These are phyloP conservation scores for Barbus barbus DNA, from an alignment of 2,113 vertebrate genomes.

Conservation along the genomic window DNA sequence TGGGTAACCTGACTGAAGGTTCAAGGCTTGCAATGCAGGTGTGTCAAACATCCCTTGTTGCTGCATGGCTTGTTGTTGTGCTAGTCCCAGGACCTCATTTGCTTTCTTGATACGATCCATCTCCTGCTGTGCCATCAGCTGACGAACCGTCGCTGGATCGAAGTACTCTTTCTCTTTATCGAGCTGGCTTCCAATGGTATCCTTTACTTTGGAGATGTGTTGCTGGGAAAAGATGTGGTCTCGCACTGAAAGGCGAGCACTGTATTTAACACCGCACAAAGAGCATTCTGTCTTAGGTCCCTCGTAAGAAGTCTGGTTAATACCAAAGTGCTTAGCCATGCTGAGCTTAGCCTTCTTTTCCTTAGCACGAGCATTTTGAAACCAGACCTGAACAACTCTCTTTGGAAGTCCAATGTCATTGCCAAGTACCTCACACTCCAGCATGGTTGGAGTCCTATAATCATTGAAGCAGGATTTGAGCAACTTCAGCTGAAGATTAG, in stretches of 20 bases:
- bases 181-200: constrained; percentile 97
- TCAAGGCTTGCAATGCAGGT: constrained; percentile 91
- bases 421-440: constrained; percentile 98
- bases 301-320: constrained; percentile 98
- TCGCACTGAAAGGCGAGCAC: constrained; percentile 94
- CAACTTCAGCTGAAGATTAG: constrained; percentile 97
- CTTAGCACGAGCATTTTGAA: constrained; percentile 98
- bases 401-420: constrained; percentile 99
- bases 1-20: constrained; percentile 91
- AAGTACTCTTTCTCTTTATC: constrained; percentile 99
- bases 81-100: constrained; percentile 96
- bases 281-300: constrained; percentile 98
- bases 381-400: constrained; percentile 99
- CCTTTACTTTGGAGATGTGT: constrained; percentile 98
- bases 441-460: constrained; percentile 98
- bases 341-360: constrained; percentile 99
- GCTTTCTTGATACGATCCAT: constrained; percentile 99
- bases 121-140: constrained; percentile 99
- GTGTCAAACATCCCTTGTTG: constrained; percentile 97
- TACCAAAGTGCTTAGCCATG: constrained; percentile 99
- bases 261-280: constrained; percentile 99
- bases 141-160: constrained; percentile 97
- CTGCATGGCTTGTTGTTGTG: constrained; percentile 87
- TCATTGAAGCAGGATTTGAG: constrained; percentile 99
- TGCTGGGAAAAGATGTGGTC: constrained; percentile 99